Evolutionary conservation across 1,140 invertebrate species (phyloP).

Genomic region (Habropoda laboriosa): DNA sequence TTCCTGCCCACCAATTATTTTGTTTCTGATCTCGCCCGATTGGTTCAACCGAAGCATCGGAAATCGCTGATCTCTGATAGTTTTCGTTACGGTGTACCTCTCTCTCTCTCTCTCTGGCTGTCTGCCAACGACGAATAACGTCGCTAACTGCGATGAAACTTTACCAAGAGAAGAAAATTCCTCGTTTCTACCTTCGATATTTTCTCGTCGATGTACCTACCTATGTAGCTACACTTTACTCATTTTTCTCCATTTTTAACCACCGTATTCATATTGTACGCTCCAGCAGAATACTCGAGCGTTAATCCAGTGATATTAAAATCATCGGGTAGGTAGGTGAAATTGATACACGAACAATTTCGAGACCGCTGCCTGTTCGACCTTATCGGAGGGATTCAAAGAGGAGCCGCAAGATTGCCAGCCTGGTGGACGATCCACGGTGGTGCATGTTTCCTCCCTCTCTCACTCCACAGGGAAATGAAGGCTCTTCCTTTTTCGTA

Average conservation of each 20-base stretch:
- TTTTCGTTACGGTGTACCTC: slow-evolving; percentile 27
- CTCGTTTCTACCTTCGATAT: slow-evolving; percentile 2
- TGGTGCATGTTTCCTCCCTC: slow-evolving; percentile 15
- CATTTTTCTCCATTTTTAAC: too few relatives aligned
- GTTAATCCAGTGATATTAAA: slow-evolving; percentile 15
- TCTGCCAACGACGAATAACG: slow-evolving; percentile 24
- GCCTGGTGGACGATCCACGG: not conserved
- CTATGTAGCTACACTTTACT: too few relatives aligned
- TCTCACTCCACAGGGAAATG: too few relatives aligned
- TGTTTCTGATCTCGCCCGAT: slow-evolving; percentile 17
- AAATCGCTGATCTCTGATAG: slow-evolving; percentile 39
- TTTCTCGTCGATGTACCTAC: not conserved
- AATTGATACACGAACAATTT: slow-evolving; percentile 4
- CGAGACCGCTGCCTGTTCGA: not conserved
- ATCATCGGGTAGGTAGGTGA: slow-evolving; percentile 10
- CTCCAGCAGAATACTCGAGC: too few relatives aligned
- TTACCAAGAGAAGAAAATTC: not conserved
- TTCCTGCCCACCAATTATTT: slow-evolving; percentile 55
- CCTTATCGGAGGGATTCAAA: not conserved
- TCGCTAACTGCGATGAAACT: slow-evolving; percentile 3
- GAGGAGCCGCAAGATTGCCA: slow-evolving; percentile 2
- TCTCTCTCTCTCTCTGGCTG: too few relatives aligned
- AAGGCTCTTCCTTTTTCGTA: slow-evolving; percentile 9
- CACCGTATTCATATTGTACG: too few relatives aligned
- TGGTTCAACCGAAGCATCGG: slow-evolving; percentile 19